Evolutionary conservation across 2,888 invertebrate species (phyloP).

Genomic region (Hyppa rectilinea): DNA sequence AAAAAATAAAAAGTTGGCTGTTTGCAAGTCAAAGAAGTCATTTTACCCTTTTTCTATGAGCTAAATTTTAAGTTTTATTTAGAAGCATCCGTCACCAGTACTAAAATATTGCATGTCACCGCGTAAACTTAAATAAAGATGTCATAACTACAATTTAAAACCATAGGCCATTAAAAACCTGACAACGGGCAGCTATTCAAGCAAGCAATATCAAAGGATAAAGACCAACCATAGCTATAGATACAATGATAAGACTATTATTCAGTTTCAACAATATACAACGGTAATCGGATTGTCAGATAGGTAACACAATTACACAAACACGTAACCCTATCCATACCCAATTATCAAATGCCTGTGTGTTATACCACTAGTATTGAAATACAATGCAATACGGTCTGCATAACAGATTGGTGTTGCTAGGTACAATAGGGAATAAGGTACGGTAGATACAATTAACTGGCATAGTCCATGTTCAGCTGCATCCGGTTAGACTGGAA

Average conservation of each 20-base stretch:
- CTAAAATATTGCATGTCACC: not conserved
- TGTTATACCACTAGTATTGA: constrained; percentile 3
- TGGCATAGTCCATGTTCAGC: too few relatives aligned
- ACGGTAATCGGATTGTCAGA: constrained; percentile 23
- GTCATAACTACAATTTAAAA: not conserved
- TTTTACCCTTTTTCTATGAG: not conserved
- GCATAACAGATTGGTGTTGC: not conserved
- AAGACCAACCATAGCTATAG: too few relatives aligned
- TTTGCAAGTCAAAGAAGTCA: not conserved
- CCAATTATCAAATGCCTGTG: constrained; percentile 25
- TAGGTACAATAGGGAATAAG: not conserved
- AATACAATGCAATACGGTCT: not conserved
- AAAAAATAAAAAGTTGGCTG: too few relatives aligned
- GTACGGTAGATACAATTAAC: too few relatives aligned
- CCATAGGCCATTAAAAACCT: not conserved
- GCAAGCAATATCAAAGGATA: too few relatives aligned
- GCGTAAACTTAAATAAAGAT: not conserved
- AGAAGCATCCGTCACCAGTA: not conserved
- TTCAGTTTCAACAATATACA: constrained; percentile 11
- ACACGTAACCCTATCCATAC: not conserved
- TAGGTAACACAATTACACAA: constrained; percentile 27
- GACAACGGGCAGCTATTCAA: too few relatives aligned
- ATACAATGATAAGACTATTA: too few relatives aligned
- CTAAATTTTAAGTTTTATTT: not conserved
- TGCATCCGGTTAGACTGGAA: too few relatives aligned